Conservation (phyloP, 2,113 vertebrate genomes). For the Gopherus flavomarginatus region DNA sequence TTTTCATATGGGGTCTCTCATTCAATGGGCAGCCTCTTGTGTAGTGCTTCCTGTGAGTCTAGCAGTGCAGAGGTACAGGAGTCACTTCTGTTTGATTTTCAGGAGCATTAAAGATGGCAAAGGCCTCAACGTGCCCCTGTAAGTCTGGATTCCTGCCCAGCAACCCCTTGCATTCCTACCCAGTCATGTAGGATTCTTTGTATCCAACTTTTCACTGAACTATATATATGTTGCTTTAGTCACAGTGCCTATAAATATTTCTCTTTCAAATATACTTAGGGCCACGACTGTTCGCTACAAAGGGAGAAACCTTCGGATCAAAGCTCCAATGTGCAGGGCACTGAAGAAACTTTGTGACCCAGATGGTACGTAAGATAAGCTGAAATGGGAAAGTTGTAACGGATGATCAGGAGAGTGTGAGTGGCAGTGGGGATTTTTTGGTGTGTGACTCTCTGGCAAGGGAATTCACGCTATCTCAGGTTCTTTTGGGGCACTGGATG, state of each 20-base stretch:
- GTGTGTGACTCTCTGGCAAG: neutral
- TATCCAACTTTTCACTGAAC: neutral
- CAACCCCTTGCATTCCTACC: neutral
- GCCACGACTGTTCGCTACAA: slow-evolving; percentile 97
- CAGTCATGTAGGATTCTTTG: accelerated
- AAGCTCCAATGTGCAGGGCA: slow-evolving; percentile 97
- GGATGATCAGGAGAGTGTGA: neutral
- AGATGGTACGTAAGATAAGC: slow-evolving; percentile 85
- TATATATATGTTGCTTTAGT: neutral
- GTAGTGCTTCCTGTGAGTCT: neutral
- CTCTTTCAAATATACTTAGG: slow-evolving; percentile 72
- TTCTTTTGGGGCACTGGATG: neutral
- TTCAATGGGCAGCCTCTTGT: neutral
- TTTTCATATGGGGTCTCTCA: neutral
- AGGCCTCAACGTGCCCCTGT: neutral
- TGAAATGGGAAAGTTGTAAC: neutral
- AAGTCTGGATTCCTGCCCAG: neutral
- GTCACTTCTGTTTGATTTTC: neutral
- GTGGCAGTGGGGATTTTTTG: neutral
- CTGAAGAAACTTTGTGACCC: slow-evolving; percentile 98
- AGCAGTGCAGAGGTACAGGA: neutral
- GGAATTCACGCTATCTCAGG: neutral
- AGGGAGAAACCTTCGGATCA: slow-evolving; percentile 96
- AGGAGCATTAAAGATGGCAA: neutral
- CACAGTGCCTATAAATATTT: neutral